phyloP scores from a whole-genome alignment of 2,797 vertebrate species.

The Hipposideros larvatus region DNA sequence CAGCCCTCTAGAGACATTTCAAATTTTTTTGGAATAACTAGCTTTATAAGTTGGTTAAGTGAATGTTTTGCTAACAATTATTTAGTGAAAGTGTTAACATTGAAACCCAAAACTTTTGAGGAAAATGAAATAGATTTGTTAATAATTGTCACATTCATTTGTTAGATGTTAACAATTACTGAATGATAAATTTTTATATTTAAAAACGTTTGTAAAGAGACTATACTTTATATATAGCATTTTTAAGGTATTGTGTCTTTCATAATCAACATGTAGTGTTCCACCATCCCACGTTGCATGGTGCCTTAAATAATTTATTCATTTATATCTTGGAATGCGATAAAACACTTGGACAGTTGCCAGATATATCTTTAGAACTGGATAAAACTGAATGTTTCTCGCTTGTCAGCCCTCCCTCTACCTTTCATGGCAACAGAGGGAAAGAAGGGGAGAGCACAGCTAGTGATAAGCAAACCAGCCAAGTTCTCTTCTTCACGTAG shows the following conservation, averaged over 20 bases:
- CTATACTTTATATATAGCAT: not conserved
- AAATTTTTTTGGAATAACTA: not conserved
- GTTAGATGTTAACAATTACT: constrained; percentile 1
- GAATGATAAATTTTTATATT: not conserved
- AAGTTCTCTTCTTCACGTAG: not conserved
- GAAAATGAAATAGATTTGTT: constrained; percentile 34
- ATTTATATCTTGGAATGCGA: constrained; percentile 12
- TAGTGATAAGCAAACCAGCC: not conserved
- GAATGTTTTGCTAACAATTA: constrained; percentile 1
- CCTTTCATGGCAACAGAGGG: not conserved
- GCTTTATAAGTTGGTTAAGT: constrained; percentile 31
- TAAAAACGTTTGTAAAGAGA: not conserved
- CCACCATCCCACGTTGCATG: not conserved
- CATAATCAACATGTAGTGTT: not conserved
- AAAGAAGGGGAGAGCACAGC: not conserved
- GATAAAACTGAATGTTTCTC: not conserved
- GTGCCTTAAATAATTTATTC: not conserved
- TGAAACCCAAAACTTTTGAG: constrained; percentile 21
- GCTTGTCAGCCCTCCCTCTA: not conserved
- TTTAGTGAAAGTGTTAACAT: not conserved
- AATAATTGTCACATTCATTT: constrained; percentile 11
- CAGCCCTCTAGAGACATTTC: not conserved
- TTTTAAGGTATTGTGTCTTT: not conserved
- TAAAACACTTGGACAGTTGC: not conserved
- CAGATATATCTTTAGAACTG: not conserved